Conservation (phyloP, 2,113 vertebrate genomes). For the Nothocercus julius region DNA sequence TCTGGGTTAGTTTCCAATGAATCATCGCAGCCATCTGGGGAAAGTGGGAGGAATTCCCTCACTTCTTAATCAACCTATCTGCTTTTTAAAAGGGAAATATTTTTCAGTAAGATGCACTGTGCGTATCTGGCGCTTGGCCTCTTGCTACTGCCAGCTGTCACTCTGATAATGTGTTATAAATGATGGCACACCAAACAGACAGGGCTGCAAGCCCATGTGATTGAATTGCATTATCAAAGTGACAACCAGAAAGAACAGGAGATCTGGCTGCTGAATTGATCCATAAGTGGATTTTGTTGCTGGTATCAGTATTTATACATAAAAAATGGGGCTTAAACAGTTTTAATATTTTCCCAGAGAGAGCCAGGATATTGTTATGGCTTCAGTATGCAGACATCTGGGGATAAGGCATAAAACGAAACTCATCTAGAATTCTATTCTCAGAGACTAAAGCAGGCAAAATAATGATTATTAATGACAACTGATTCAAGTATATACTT, state of each 20-base stretch:
- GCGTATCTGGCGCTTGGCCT: conserved; percentile 56
- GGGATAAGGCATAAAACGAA: not conserved
- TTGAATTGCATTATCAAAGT: conserved; percentile 56
- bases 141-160: conserved; percentile 63
- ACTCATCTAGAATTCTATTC: conserved; percentile 1
- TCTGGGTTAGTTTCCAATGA: conserved; percentile 39
- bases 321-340: not conserved
- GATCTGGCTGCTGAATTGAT: conserved; percentile 33
- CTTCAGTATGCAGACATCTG: not conserved
- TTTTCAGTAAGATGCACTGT: conserved; percentile 42
- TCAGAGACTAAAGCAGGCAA: not conserved
- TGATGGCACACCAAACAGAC: conserved; percentile 55
- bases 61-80: conserved; percentile 53
- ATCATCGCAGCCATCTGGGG: not conserved
- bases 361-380: not conserved
- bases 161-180: conserved; percentile 63
- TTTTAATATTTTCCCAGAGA: conserved; percentile 10
- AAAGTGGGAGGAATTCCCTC: conserved; percentile 49
- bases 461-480: not conserved
- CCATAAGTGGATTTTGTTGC: conserved; percentile 38
- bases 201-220: conserved; percentile 38
- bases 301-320: conserved; percentile 34
- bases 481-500: not conserved
- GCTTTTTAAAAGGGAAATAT: conserved; percentile 13
- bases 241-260: conserved; percentile 63